Evolutionary conservation across 2,888 invertebrate genomes (phyloP), one percentile per base, ranked within the genome.

Genomic region (Lasioglossum oenotherae): DNA sequence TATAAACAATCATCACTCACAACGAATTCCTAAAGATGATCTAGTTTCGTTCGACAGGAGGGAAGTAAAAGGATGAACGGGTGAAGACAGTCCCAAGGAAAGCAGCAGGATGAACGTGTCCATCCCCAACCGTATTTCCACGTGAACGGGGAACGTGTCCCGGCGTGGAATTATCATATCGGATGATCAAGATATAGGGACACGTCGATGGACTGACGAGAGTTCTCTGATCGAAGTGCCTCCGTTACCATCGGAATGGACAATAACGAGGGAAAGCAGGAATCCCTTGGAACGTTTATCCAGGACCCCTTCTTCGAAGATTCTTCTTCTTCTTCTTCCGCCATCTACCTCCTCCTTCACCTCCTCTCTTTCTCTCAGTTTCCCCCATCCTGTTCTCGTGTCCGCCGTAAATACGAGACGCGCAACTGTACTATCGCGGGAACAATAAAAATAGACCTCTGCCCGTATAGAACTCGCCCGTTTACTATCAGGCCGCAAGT

Each of bases 401-500:
- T 38, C 64, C n/a, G 38, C 69, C 76, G 82, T 87, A 84, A 90
- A 89, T 84, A 87, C 86, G 84, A 75, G 60, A 85, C 82, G 74
- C 79, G 60, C 82, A 71, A 75, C 88, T 89, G 88, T 90, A 88
- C 92, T 89, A 92, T 90, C 91, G 88, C 87, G 90, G 89, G 90
- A 91, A 93, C 92, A 92, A 94, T 94, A 94, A 93, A 93, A 94
- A 93, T 93, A 93, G 93, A 93, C 92, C 92, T 91, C 90, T 41
- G 14, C 69, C 91, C 86, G 89, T 90, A 89, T 90, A 90, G 90
- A 41, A 89, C 82, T 76, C 82, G 82, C 81, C 84, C 84, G 88
- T 60, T 84, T 85, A 88, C 88, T 89, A 89, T 89, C 82, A 78
- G 82, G 78, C 84, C 90, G 91, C 91, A 89, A 92, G 92, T 93